Conservation (phyloP, 2,113 vertebrate species). For the Leptocoma aspasia region DNA sequence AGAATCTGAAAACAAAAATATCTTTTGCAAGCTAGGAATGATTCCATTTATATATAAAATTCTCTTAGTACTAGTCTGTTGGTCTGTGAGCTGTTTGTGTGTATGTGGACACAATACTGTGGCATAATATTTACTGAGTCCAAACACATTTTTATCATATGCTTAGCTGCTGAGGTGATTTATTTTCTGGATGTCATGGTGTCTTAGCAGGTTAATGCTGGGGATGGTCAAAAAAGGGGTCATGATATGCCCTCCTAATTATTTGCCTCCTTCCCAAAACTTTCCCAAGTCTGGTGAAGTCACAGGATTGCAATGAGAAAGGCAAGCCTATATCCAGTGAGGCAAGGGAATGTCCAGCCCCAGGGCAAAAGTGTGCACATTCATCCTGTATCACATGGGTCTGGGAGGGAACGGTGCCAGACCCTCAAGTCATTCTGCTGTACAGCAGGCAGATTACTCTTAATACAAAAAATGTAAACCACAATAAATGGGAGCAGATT, state of each 20-base stretch:
- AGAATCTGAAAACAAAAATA: background rate
- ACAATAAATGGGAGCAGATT: conserved; percentile 16
- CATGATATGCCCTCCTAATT: background rate
- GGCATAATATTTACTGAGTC: background rate
- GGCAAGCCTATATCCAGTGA: background rate
- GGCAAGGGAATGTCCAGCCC: background rate
- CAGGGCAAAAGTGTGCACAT: background rate
- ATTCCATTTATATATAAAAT: background rate
- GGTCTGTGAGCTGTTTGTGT: background rate
- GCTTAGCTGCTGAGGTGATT: background rate
- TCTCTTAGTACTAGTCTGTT: background rate
- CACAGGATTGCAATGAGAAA: background rate
- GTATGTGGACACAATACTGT: accelerated
- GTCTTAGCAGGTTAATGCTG: background rate
- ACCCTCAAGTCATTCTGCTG: background rate
- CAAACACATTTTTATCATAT: background rate
- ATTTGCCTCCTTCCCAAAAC: background rate
- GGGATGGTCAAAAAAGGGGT: background rate
- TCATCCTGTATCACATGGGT: background rate
- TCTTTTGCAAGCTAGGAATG: background rate
- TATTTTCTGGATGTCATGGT: background rate
- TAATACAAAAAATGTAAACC: conserved; percentile 35
- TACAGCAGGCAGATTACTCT: conserved; percentile 5
- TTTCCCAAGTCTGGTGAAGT: background rate
- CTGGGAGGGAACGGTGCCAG: background rate